Percentiles rank a stretch among this genome's conserved stretches.
These are phyloP conservation scores for Orycteropus afer DNA, from an alignment of 2,113 vertebrate genomes.

Conservation along the genomic window DNA sequence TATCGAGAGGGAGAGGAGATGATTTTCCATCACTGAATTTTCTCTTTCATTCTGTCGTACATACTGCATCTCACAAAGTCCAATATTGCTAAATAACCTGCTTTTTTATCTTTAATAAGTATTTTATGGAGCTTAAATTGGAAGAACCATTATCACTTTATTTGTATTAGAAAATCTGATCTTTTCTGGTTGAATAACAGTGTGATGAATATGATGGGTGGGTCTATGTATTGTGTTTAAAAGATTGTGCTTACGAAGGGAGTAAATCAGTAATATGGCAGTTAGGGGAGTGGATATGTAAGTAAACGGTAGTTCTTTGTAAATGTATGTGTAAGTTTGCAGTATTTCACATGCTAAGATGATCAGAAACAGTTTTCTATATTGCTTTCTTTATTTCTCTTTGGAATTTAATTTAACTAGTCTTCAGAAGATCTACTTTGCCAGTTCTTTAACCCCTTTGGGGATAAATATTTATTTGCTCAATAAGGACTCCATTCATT, in stretches of 20 bases:
- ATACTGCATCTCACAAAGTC: constrained; percentile 37
- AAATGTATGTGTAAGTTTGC: constrained; percentile 27
- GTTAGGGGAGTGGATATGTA: neutral
- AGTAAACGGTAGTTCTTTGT: neutral
- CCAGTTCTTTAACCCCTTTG: neutral
- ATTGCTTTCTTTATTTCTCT: constrained; percentile 29
- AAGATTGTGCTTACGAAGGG: constrained; percentile 44
- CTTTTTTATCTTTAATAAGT: constrained; percentile 83
- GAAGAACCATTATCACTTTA: constrained; percentile 74
- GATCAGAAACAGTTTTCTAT: neutral
- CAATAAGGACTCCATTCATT: constrained; percentile 26
- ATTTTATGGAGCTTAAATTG: constrained; percentile 78
- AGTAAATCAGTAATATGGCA: neutral
- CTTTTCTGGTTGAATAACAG: constrained; percentile 37
- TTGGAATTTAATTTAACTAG: constrained; percentile 2
- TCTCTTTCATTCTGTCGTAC: constrained; percentile 76
- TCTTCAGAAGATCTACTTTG: constrained; percentile 51
- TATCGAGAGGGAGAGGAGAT: constrained; percentile 79
- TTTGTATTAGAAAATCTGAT: constrained; percentile 76
- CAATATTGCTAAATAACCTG: constrained; percentile 72
- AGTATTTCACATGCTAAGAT: constrained; percentile 34
- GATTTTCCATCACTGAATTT: constrained; percentile 84
- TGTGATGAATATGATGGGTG: constrained; percentile 63
- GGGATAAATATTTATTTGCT: constrained; percentile 71
- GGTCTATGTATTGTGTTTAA: constrained; percentile 25